These are phyloP conservation scores for Entomobrya proxima DNA, from an alignment of 2,888 invertebrate genomes.

Conservation along the genomic window DNA sequence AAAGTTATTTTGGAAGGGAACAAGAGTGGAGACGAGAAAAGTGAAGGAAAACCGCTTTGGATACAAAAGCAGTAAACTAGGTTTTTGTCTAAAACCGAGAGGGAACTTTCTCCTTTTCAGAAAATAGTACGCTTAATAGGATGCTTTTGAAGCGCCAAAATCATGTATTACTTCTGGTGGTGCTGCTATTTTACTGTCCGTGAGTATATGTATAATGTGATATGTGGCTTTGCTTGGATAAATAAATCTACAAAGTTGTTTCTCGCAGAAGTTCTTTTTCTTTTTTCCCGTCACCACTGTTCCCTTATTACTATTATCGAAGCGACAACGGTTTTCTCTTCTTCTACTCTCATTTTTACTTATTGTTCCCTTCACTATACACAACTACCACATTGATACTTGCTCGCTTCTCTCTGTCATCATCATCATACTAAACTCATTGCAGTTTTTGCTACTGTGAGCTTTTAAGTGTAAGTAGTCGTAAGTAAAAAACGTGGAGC, in stretches of 20 bases:
- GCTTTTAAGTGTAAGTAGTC: slow-evolving; percentile 17
- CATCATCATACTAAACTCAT: slow-evolving; percentile 11
- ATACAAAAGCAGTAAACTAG: slow-evolving; percentile 41
- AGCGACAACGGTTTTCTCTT: not conserved
- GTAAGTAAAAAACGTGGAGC: not conserved
- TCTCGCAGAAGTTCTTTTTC: too few species aligned
- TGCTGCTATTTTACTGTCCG: slow-evolving; percentile 24
- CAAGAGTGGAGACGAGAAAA: slow-evolving; percentile 46
- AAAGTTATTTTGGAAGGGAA: slow-evolving; percentile 41
- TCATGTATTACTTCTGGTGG: not conserved
- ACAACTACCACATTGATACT: not conserved
- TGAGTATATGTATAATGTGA: slow-evolving; percentile 1
- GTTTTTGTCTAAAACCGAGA: slow-evolving; percentile 25
- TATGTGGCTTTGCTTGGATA: slow-evolving; percentile 32
- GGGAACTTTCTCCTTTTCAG: slow-evolving; percentile 16
- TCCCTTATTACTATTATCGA: slow-evolving; percentile 6
- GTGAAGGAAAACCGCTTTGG: slow-evolving; percentile 25
- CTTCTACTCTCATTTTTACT: slow-evolving; percentile 5
- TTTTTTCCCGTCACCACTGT: not conserved
- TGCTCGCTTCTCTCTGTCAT: not conserved
- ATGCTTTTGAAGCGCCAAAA: slow-evolving; percentile 1
- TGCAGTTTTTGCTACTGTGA: not conserved
- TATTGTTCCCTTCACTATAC: slow-evolving; percentile 19
- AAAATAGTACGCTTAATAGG: slow-evolving; percentile 1
- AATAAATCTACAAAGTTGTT: slow-evolving; percentile 42